A percentile compares a stretch with the other conserved stretches of the same genome.
Evolutionary conservation across 2,797 vertebrate species (phyloP).

Genomic region (Apogon hyalosoma): DNA sequence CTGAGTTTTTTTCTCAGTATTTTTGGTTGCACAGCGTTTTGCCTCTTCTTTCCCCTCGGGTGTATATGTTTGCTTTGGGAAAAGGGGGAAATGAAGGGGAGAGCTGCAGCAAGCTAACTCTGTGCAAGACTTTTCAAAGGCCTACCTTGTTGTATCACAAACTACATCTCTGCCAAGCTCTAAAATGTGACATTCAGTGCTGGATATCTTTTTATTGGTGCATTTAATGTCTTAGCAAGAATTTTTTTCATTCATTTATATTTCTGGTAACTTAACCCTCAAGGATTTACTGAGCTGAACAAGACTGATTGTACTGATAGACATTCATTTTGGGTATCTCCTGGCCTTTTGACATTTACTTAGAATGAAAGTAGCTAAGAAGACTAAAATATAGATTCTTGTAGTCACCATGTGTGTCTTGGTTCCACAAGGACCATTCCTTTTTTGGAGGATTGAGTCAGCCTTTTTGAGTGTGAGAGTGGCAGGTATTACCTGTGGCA

Average conservation of each 20-base stretch:
- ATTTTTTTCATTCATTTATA: constrained; percentile 4
- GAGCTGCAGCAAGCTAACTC: constrained; percentile 60
- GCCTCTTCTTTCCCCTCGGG: constrained; percentile 70
- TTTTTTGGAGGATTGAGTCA: constrained; percentile 60
- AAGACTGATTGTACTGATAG: background rate
- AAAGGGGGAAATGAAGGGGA: constrained; percentile 60
- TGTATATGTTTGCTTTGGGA: constrained; percentile 78
- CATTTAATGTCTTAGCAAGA: constrained; percentile 16
- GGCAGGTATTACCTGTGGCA: constrained; percentile 71
- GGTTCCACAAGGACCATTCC: constrained; percentile 90
- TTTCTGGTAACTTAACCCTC: background rate
- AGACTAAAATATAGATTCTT: constrained; percentile 66
- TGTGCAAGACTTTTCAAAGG: constrained; percentile 74
- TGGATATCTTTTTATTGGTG: constrained; percentile 37
- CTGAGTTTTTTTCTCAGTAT: constrained; percentile 41
- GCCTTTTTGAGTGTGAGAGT: constrained; percentile 43
- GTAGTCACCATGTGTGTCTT: constrained; percentile 88
- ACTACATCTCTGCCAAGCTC: constrained; percentile 57
- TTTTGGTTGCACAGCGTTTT: constrained; percentile 69
- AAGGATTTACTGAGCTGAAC: constrained; percentile 6
- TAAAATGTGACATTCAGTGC: constrained; percentile 47
- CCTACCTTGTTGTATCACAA: constrained; percentile 74
- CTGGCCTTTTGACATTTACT: constrained; percentile 14
- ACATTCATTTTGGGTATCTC: constrained; percentile 7
- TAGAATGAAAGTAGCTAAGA: constrained; percentile 29